Base-by-base conservation (phyloP, 1,140 invertebrate species). In the Heliconius hewitsoni region DNA sequence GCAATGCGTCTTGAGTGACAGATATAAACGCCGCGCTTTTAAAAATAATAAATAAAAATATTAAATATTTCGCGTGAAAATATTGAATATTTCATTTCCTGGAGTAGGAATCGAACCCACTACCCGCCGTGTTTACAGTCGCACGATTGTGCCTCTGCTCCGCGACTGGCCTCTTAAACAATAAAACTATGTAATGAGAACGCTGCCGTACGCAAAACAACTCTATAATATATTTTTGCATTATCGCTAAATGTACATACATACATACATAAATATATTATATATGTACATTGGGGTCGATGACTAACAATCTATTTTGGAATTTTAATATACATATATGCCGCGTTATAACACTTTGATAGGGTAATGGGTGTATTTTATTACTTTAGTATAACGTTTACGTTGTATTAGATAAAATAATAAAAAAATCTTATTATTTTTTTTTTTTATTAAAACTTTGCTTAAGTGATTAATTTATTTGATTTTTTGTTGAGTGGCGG, bases 301-400 rank as follows among this genome's bases (percentile, higher is more conserved):
- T 81, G 81, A 82, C 79, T 84, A 84, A 82, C 71, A 46, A 60
- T 76, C 39, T 82, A 71, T 74, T 73, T 60, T 71, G 55, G 71
- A 79, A 80, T 79, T 74, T 82, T 71, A 73, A 39, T 72, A 46
- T 46, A 46, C 13, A 46, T 46, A 46, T 74, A 70, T 66, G n/a
- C 34, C 71, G 27, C 46, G 52, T 46, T 52, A 71, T 71, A 60
- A 23, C 19, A 6, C 16, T 52, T 55, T 57, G 77, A 78, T 78
- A 78, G 72, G 37, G 50, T 78, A 73, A 78, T 73, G 55, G 57
- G 37, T 66, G 23, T 73, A 74, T 74, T 74, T 73, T 66, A 66
- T 66, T 66, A 66, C 23, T 16, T 27, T 66, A 30, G 9, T 27
- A 66, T 66, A 34, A 66, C 60, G 13, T 66, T 66, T 30, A 16